Evolutionary conservation across 2,797 vertebrate species (phyloP).

Genomic region (Sebastes elongatus): DNA sequence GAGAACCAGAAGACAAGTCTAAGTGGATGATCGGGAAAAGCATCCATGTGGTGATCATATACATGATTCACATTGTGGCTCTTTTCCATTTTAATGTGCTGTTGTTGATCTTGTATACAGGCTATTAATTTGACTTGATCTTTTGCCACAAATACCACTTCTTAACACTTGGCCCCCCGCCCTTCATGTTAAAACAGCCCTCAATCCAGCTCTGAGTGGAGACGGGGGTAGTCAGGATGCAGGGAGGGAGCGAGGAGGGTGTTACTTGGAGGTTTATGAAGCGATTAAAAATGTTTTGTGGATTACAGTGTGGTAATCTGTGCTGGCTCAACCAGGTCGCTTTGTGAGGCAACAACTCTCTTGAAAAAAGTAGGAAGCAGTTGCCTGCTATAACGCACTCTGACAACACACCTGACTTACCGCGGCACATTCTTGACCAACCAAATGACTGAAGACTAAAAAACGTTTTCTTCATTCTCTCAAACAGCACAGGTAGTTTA

Average conservation of each 20-base stretch:
- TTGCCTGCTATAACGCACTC: background rate
- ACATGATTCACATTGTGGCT: background rate
- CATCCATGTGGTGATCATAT: background rate
- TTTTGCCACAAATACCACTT: conserved; percentile 8
- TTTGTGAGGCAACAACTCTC: conserved; percentile 44
- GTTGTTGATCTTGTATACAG: conserved; percentile 1
- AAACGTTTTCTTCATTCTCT: background rate
- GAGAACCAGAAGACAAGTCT: conserved; percentile 33
- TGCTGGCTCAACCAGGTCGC: conserved; percentile 59
- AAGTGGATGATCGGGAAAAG: background rate
- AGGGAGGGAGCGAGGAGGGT: background rate
- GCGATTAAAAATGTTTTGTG: conserved; percentile 77
- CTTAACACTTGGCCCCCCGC: background rate
- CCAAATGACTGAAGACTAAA: background rate
- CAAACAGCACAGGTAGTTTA: background rate
- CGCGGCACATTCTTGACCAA: background rate
- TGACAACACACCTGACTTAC: conserved; percentile 1
- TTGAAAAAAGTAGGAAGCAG: conserved; percentile 25
- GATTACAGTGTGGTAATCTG: conserved; percentile 78
- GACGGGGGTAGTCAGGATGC: background rate
- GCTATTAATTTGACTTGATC: background rate
- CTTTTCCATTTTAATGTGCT: background rate
- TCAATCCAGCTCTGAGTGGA: background rate
- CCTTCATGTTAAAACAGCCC: conserved; percentile 6
- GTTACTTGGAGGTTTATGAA: conserved; percentile 49